A percentile compares a stretch with the other conserved stretches of the same genome.
phyloP scores from a whole-genome alignment of 2,113 vertebrate genomes.

The Tonatia bakeri region DNA sequence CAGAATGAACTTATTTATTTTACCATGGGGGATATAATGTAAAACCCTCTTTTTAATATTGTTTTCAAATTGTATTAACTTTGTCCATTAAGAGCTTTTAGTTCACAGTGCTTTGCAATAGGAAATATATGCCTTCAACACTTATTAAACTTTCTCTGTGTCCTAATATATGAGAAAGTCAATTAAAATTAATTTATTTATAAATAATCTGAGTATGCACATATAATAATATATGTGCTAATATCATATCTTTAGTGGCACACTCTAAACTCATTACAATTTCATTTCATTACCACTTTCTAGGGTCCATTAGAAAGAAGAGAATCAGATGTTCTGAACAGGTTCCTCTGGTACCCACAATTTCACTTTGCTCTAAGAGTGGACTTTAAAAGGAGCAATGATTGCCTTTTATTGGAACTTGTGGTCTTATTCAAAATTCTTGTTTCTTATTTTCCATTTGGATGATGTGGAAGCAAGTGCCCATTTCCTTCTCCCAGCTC shows the following conservation, averaged over 20 bases:
- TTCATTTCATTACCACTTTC: neutral
- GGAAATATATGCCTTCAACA: too few relatives aligned
- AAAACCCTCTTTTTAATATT: too few relatives aligned
- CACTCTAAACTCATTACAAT: neutral
- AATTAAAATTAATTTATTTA: too few relatives aligned
- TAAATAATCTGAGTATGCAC: too few relatives aligned
- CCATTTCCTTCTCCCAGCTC: neutral
- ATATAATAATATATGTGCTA: neutral
- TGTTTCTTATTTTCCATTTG: neutral
- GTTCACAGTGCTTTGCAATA: too few relatives aligned
- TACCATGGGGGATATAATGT: too few relatives aligned
- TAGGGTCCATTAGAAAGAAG: neutral
- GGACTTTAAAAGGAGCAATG: neutral
- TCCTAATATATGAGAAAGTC: too few relatives aligned
- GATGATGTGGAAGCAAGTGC: neutral
- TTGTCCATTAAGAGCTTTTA: too few relatives aligned
- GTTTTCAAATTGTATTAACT: too few relatives aligned
- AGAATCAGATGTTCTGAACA: neutral
- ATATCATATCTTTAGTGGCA: neutral
- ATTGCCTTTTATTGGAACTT: neutral
- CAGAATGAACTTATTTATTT: too few relatives aligned
- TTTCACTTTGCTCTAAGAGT: neutral
- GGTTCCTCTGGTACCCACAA: neutral
- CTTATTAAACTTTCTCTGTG: too few relatives aligned
- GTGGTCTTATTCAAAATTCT: neutral